A percentile compares a stretch with the other conserved stretches of the same genome.
phyloP scores from a whole-genome alignment of 1,140 invertebrate species.

The Varroa destructor region DNA sequence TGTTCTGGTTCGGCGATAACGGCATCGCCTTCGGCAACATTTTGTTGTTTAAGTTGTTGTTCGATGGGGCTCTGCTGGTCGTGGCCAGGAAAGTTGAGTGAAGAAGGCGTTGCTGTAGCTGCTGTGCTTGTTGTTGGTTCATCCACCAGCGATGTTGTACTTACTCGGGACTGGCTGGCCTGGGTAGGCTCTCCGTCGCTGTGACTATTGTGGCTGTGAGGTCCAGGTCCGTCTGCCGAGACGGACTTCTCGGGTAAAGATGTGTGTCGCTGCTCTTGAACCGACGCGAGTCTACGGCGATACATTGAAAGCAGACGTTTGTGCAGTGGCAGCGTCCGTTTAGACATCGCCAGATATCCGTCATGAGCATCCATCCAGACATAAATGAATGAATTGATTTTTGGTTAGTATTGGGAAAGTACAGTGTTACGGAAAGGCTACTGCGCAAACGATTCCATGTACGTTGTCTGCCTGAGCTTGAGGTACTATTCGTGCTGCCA shows the following conservation, averaged over 20 bases:
- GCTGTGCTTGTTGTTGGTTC: too few species aligned
- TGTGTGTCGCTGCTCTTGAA: slow-evolving; percentile 68
- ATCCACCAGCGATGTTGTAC: neutral
- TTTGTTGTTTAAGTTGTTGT: too few species aligned
- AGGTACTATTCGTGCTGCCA: neutral
- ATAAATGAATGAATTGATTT: slow-evolving; percentile 32
- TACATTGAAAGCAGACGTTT: slow-evolving; percentile 31
- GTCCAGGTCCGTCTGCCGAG: slow-evolving; percentile 34
- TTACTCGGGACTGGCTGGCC: slow-evolving; percentile 31
- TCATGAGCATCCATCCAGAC: neutral
- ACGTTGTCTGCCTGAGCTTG: neutral
- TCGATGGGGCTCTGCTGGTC: too few species aligned
- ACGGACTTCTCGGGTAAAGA: slow-evolving; percentile 37
- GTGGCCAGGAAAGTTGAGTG: too few species aligned
- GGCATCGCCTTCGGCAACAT: too few species aligned
- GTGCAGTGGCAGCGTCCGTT: too few species aligned
- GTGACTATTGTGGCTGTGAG: slow-evolving; percentile 13
- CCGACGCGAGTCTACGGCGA: slow-evolving; percentile 64
- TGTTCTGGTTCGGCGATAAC: too few species aligned
- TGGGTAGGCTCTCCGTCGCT: slow-evolving; percentile 26
- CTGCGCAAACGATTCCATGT: slow-evolving; percentile 29
- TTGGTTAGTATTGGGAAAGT: too few species aligned
- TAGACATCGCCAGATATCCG: too few species aligned
- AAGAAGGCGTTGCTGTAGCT: too few species aligned
- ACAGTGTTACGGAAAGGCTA: slow-evolving; percentile 23